Conservation (phyloP, 2,113 vertebrate species). For the Ceuthmochares aereus region DNA sequence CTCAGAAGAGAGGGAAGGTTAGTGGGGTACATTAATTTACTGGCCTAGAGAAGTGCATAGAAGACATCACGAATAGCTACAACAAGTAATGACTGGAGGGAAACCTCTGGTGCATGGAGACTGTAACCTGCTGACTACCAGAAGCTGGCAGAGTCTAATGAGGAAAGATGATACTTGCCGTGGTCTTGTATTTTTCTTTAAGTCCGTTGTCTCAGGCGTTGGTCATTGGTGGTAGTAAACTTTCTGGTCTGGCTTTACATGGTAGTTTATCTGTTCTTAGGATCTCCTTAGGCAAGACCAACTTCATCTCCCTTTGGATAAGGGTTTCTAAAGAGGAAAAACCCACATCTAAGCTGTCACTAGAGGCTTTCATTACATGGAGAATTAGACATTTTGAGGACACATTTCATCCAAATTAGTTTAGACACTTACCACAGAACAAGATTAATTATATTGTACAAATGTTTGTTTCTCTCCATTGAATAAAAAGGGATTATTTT, state of each 20-base stretch:
- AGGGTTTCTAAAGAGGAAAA: neutral
- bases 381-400: neutral
- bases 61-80: neutral
- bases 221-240: neutral
- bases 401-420: neutral
- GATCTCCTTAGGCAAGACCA: neutral
- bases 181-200: neutral
- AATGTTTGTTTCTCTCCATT: neutral
- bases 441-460: slow-evolving; percentile 2
- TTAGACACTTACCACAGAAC: neutral
- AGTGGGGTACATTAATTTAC: neutral
- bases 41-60: neutral
- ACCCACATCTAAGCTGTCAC: neutral
- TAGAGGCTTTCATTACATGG: neutral
- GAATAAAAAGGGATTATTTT: neutral
- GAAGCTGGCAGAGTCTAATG: neutral
- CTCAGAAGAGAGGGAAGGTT: neutral
- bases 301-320: neutral
- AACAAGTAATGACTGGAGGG: neutral
- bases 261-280: neutral
- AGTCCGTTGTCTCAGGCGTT: neutral
- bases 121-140: neutral
- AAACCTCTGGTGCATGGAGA: neutral
- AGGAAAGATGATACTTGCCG: neutral
- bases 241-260: neutral